Evolutionary conservation across 1,140 invertebrate genomes (phyloP).

Genomic region (Oryctes rhinoceros): DNA sequence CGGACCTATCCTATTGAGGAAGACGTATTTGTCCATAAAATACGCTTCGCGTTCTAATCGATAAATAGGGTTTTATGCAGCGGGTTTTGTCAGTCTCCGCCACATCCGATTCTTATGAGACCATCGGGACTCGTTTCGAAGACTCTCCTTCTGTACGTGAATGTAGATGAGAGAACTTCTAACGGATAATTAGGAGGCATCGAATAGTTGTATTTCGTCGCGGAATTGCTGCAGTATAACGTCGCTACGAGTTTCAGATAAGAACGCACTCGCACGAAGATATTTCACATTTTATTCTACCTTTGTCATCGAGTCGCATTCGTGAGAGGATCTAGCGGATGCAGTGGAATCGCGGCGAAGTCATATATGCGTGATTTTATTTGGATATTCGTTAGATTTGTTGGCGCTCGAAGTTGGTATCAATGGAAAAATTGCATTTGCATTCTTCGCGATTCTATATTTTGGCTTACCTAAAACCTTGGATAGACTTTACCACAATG

Average conservation of each 20-base stretch:
- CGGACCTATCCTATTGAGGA: background rate
- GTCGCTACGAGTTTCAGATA: background rate
- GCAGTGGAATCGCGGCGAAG: background rate
- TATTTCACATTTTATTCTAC: background rate
- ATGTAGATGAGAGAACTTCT: background rate
- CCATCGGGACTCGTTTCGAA: background rate
- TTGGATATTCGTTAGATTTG: background rate
- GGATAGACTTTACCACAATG: too few relatives aligned
- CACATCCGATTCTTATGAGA: background rate
- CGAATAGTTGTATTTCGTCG: background rate
- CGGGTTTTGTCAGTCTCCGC: background rate
- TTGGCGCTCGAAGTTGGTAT: background rate
- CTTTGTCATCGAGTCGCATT: background rate
- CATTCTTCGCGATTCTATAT: too few relatives aligned
- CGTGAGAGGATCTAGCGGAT: background rate
- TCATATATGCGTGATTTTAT: background rate
- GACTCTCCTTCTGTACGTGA: background rate
- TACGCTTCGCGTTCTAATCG: background rate
- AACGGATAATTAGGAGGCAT: slow-evolving; percentile 3
- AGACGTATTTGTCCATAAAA: background rate
- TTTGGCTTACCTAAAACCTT: too few relatives aligned
- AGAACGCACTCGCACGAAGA: background rate
- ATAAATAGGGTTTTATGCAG: background rate
- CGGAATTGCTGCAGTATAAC: background rate
- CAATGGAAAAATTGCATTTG: background rate